phyloP scores from a whole-genome alignment of 2,888 invertebrate species.

The Cephus rjabovi region DNA sequence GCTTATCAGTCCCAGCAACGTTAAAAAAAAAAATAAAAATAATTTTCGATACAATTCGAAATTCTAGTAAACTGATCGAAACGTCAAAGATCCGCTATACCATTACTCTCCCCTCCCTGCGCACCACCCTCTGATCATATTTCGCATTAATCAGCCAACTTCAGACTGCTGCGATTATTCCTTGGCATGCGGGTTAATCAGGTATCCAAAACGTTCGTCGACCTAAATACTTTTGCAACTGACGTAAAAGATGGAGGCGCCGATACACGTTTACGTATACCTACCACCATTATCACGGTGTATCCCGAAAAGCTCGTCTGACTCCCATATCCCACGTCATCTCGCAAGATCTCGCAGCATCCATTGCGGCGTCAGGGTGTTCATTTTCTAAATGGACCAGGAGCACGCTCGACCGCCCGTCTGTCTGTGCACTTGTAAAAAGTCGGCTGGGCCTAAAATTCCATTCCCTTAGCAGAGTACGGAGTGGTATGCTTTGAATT shows the following conservation, averaged over 20 bases:
- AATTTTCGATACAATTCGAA: neutral
- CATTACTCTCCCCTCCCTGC: too few species aligned
- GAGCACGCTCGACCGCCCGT: conserved; percentile 22
- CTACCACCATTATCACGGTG: neutral
- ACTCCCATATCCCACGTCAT: neutral
- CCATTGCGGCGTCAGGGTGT: conserved; percentile 10
- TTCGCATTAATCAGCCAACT: too few species aligned
- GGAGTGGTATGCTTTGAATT: conserved; percentile 16
- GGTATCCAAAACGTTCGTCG: neutral
- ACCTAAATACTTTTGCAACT: neutral
- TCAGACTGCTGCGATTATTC: neutral
- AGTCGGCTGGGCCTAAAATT: conserved; percentile 1
- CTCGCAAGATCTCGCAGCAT: neutral
- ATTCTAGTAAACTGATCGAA: neutral
- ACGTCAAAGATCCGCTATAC: too few species aligned
- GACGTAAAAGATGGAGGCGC: neutral
- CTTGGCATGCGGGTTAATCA: neutral
- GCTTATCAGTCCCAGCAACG: neutral
- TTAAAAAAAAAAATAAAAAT: neutral
- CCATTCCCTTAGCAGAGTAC: conserved; percentile 12
- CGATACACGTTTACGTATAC: neutral
- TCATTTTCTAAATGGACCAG: conserved; percentile 57
- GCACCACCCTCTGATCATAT: too few species aligned
- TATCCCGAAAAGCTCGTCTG: neutral
- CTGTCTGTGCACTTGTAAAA: neutral